Percentiles rank a stretch among this genome's conserved stretches.
Evolutionary conservation across 2,888 invertebrate genomes (phyloP).

Genomic region (Malthinus seriepunctatus): DNA sequence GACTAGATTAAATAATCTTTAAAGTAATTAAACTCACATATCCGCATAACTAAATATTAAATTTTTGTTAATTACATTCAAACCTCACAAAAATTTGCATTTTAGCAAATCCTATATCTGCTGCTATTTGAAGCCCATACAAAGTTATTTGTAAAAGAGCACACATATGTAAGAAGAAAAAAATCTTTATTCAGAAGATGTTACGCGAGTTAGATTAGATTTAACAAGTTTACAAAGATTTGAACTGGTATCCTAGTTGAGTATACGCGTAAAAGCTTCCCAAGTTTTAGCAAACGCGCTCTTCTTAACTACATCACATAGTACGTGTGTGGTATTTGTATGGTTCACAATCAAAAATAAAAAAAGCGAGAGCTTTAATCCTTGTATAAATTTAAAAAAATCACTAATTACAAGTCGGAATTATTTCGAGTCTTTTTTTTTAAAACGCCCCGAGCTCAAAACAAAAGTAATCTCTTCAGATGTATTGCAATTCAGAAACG

Average conservation of each 20-base stretch:
- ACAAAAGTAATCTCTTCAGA: conserved; percentile 34
- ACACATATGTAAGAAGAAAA: conserved; percentile 2
- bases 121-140: no score
- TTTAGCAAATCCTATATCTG: neutral
- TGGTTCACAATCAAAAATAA: conserved; percentile 34
- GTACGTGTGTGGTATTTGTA: conserved; percentile 38
- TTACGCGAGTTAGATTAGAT: conserved; percentile 41
- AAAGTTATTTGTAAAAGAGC: no score
- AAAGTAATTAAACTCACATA: no score
- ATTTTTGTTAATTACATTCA: neutral
- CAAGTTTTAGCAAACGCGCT: conserved; percentile 39
- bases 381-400: no score
- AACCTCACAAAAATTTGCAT: conserved; percentile 4
- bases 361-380: no score
- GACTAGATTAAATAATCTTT: no score
- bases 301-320: conserved; percentile 31
- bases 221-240: conserved; percentile 44
- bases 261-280: conserved; percentile 38
- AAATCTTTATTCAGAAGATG: conserved; percentile 38
- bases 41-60: neutral
- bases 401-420: no score
- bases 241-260: conserved; percentile 39
- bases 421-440: conserved; percentile 1
- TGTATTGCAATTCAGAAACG: conserved; percentile 21
- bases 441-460: conserved; percentile 31